phyloP scores from a whole-genome alignment of 1,140 invertebrate genomes.

The Leptinotarsa lineolata region DNA sequence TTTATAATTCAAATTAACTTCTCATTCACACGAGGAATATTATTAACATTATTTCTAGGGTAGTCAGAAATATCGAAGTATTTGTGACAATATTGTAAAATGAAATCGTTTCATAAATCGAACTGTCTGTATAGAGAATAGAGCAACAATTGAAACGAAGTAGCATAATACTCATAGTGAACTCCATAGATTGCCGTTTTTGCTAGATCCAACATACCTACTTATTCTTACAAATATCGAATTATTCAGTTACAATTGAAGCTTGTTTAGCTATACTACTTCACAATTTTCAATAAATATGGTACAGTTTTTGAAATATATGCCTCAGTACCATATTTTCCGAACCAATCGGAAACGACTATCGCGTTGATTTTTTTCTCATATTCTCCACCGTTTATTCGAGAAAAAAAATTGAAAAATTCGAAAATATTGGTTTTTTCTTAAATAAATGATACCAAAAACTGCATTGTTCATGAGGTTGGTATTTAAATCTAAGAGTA shows the following conservation, averaged over 20 bases:
- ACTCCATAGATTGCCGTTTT: slow-evolving; percentile 44
- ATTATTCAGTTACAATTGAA: slow-evolving; percentile 52
- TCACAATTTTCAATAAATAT: slow-evolving; percentile 42
- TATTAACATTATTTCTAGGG: neutral
- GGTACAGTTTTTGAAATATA: slow-evolving; percentile 18
- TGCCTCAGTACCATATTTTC: slow-evolving; percentile 26
- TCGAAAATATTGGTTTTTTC: slow-evolving; percentile 35
- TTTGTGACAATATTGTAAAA: slow-evolving; percentile 34
- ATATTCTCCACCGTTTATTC: slow-evolving; percentile 54
- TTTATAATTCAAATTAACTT: slow-evolving; percentile 40
- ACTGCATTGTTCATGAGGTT: too few species aligned
- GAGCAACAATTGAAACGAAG: slow-evolving; percentile 33
- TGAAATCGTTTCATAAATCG: slow-evolving; percentile 36
- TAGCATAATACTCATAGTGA: slow-evolving; percentile 44
- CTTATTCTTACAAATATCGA: neutral
- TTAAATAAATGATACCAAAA: slow-evolving; percentile 42
- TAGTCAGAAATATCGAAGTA: slow-evolving; percentile 37
- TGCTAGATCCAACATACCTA: slow-evolving; percentile 28
- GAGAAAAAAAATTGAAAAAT: neutral
- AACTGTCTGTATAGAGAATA: slow-evolving; percentile 38
- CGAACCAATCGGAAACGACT: slow-evolving; percentile 21
- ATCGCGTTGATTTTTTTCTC: slow-evolving; percentile 34
- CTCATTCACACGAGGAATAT: slow-evolving; percentile 33
- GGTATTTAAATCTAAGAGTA: slow-evolving; percentile 1
- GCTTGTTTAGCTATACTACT: slow-evolving; percentile 49